Evolutionary conservation across 2,888 invertebrate species (phyloP), one percentile per base, ranked within the genome.

Genomic region (Polia nebulosa): DNA sequence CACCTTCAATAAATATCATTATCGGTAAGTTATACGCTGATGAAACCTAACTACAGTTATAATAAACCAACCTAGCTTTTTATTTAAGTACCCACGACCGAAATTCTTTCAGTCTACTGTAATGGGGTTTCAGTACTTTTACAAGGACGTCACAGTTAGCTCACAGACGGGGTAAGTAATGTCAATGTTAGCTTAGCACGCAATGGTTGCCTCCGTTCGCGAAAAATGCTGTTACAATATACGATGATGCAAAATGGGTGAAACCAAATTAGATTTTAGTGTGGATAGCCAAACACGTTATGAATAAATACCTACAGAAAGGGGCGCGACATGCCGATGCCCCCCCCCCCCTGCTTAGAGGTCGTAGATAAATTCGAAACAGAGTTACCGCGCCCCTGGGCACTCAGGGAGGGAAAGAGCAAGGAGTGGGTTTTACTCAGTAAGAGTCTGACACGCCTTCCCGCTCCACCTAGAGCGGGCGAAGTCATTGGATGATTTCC

Each of bases 161-260:
- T 29, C 15, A 15, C 22, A 68, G 67, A 64, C 61, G 55, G 51
- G 49, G 27, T 60, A 32, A 55, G n/a, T 62, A 39, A 66, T 60
- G 59, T 39, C 62, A 69, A 79, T 79, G 73, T 49, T 56, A 47
- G 5, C 22, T 4, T 4, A 53, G 11, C 82, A 79, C 78, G 82
- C 78, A 69, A 79, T 51, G 27, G 17, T 45, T 63, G n/a, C 20
- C 25, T 41, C 22, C 45, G 29, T 60, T 34, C 15, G 71, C 55
- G 34, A 63, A 71, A 70, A 45, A 34, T n/a, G 8, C 4, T 44
- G 49, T 44, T 44, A 64, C 29, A 65, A 41, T 39, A 39, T 32
- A 56, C 29, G 15, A 25, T 11, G n/a, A 17, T 60, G 32, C 17
- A 13, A 39, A 72, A 69, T 36, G 45, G 17, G 17, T 0, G 44